Percentiles rank a stretch among this genome's conserved stretches.
These are phyloP conservation scores for Cheilosia impressa DNA, from an alignment of 2,888 invertebrate species.

Conservation along the genomic window DNA sequence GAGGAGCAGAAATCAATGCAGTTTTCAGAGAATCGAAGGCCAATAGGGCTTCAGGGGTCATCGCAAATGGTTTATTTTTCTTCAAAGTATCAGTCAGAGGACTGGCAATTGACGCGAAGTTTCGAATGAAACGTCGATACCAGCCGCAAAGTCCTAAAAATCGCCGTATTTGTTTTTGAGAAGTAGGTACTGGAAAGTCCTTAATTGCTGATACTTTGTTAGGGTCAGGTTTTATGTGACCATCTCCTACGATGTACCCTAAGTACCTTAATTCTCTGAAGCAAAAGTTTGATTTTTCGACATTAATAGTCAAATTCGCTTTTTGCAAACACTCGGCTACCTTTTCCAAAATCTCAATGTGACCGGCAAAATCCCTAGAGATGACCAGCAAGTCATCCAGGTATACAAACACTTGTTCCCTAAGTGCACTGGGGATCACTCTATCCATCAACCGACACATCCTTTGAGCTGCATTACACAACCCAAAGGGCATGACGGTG, in stretches of 20 bases:
- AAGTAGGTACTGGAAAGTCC: slow-evolving; percentile 14
- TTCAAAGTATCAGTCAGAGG: not conserved
- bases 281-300: not conserved
- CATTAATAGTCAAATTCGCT: not conserved
- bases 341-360: not conserved
- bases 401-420: not conserved
- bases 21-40: not conserved
- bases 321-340: not conserved
- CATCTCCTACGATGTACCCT: not conserved
- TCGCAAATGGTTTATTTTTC: not conserved
- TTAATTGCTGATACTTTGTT: not conserved
- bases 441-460: not conserved
- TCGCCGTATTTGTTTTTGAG: slow-evolving; percentile 57
- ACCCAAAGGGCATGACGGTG: not conserved
- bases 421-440: not conserved
- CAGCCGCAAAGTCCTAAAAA: slow-evolving; percentile 74
- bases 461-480: not conserved
- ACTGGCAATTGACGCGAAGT: not conserved
- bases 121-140: slow-evolving; percentile 62
- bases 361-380: not conserved
- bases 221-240: slow-evolving; percentile 1
- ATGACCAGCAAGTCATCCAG: not conserved
- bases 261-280: not conserved
- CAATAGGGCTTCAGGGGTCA: too few species aligned
- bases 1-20: not conserved